Conservation (phyloP, 2,797 vertebrate species). For the Molossus alvarezi region DNA sequence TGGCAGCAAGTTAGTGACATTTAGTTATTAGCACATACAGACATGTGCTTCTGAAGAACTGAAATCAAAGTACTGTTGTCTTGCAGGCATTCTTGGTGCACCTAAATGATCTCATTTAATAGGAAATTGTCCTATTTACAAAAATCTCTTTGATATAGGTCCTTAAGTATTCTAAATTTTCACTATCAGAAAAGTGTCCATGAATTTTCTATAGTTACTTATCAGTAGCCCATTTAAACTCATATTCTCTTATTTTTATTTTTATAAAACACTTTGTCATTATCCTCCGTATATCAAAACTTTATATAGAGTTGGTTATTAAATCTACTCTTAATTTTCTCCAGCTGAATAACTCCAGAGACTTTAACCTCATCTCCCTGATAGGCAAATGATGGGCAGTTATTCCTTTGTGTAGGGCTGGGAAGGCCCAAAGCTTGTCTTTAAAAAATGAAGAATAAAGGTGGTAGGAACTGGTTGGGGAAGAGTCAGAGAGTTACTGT, state of each 20-base stretch:
- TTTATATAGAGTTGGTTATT: neutral
- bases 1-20: slow-evolving; percentile 37
- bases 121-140: slow-evolving; percentile 40
- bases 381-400: neutral
- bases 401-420: neutral
- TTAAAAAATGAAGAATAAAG: slow-evolving; percentile 61
- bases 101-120: slow-evolving; percentile 12
- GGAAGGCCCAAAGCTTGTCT: neutral
- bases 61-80: neutral
- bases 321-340: slow-evolving; percentile 23
- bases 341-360: neutral
- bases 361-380: neutral
- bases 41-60: neutral
- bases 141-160: neutral
- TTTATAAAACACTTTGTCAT: neutral
- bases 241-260: slow-evolving; percentile 1
- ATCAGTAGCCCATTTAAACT: slow-evolving; percentile 34
- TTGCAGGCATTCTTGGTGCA: neutral
- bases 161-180: slow-evolving; percentile 33
- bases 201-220: slow-evolving; percentile 8
- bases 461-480: neutral
- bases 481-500: neutral
- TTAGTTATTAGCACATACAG: neutral
- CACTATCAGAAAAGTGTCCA: neutral
- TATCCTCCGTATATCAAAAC: neutral